These are phyloP conservation scores for Habrosyne pyritoides DNA, from an alignment of 2,888 invertebrate species.

Conservation along the genomic window DNA sequence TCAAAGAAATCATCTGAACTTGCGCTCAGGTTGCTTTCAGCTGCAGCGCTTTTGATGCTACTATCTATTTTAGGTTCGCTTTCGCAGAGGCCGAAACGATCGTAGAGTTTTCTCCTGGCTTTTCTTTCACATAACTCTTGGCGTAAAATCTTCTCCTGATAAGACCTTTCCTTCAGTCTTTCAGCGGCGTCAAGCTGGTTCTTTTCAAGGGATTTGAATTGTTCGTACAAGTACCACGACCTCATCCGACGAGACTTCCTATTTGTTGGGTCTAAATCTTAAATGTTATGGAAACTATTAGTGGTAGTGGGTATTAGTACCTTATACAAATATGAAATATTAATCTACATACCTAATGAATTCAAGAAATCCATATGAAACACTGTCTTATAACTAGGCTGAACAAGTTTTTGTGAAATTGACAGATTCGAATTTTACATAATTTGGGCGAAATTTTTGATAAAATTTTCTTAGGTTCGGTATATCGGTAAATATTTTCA, in stretches of 20 bases:
- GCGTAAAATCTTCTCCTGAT: constrained; percentile 62
- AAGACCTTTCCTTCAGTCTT: constrained; percentile 58
- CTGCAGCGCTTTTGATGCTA: constrained; percentile 31
- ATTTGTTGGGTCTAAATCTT: constrained; percentile 58
- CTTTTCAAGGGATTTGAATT: constrained; percentile 68
- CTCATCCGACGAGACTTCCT: constrained; percentile 67
- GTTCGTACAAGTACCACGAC: constrained; percentile 77
- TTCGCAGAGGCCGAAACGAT: constrained; percentile 45
- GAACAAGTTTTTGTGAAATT: constrained; percentile 20
- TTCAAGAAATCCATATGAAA: constrained; percentile 68
- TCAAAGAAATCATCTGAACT: constrained; percentile 62
- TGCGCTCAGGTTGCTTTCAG: constrained; percentile 36
- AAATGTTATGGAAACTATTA: constrained; percentile 15
- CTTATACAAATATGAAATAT: constrained; percentile 5
- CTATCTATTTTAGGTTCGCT: constrained; percentile 46
- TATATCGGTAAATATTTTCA: constrained; percentile 23
- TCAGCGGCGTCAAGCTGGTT: constrained; percentile 65
- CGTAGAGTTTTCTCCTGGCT: constrained; percentile 57
- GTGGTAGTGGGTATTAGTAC: too few species aligned
- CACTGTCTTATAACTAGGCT: constrained; percentile 12
- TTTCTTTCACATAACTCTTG: constrained; percentile 64
- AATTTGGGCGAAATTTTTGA: constrained; percentile 34
- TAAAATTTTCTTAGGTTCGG: constrained; percentile 27
- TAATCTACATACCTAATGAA: constrained; percentile 54
- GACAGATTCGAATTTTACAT: constrained; percentile 38